Base-by-base conservation (phyloP, 2,888 invertebrate genomes). In the Invenusta paracnida region DNA sequence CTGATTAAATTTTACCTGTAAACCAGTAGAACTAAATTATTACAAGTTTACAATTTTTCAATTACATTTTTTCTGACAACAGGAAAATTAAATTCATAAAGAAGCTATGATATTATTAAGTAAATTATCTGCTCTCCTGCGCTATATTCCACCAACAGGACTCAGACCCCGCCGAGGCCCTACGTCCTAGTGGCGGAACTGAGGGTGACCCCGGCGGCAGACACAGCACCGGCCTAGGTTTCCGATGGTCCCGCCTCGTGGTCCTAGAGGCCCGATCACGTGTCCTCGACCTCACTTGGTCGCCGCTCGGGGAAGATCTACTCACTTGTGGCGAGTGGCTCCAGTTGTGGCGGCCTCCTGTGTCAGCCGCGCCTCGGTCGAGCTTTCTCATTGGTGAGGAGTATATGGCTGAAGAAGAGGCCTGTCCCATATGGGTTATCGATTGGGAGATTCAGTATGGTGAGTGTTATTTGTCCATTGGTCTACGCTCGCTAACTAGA, bases 251-350 rank as follows among this genome's bases (percentile, higher is more conserved):
- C 17, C 73, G 66, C 1, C 83, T 29, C 66, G 73, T 30, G 31
- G 66, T 29, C 5, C 30, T 84, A 23, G 29, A 29, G 31, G 84
- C 84, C n/a, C 31, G 29, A 0, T 27, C 27, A 17, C 27, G n/a
- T 0, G 84, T 84, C 1, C 67, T 79, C 0, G 84, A 48, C 28
- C 84, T 84, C 23, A 83, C 84, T 28, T 84, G 84, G 84, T 31
- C 31, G 23, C 84, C 84, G 29, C 28, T 81, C 0, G 84, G 84
- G 2, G 84, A 84, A 23, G 23, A 84, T 48, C 93, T 98, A 66
- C 93, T 98, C 85, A 97, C 96, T n/a, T 97, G 96, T 2, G 97
- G 97, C 87, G 94, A 94, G 89, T 93, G 95, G 86, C 93, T 98
- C 87, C 97, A 98, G 92, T 93, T 98, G 89, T 98, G 98, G 98